Evolutionary conservation across 64 coral and sea anemone species (phyloP), one percentile per base, ranked within the genome.

Genomic region (Catalaphyllia jardinei): DNA sequence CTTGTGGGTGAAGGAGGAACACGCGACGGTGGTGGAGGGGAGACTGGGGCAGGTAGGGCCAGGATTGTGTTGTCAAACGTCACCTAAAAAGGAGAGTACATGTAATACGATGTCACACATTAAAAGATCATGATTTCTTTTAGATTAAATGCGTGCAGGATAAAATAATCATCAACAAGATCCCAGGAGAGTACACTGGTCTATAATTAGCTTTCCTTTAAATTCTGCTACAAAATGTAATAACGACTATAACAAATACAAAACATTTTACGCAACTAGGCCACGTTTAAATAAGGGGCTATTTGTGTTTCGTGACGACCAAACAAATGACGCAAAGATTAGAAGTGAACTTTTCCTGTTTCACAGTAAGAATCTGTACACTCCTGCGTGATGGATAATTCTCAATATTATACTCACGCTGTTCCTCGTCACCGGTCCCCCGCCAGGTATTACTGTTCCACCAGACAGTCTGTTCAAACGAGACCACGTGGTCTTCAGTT

Each of bases 401-500:
- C 11, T 16, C 54, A 57, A 57, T 0, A 25, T 72, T 1, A n/a
- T 72, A 88, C 94, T 92, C 86, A 92, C 79, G 13, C 78, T 92
- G 35, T 46, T 79, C 31, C 61, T 89, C 19, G 89, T 92, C 63
- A 95, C 94, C 51, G 79, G 62, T 55, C 77, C 67, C 62, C 81
- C 80, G 9, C 89, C 89, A 46, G 89, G 89, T 62, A 94, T 85
- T 15, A 89, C 80, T 31, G 86, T 50, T 11, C 93, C 93, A 6
- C 93, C 96, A 27, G 96, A 55, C 52, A 88, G 83, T 87, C 93
- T 84, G 80, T 85, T 93, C 72, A 98, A 77, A 31, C 96, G 94
- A 60, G 96, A 98, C 96, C 96, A 98, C 0, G 96, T 95, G 20
- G 96, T 93, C 82, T 98, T 98, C 35, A 95, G 88, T 22, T 93